These are phyloP conservation scores for Syndactyla subalaris DNA, from an alignment of 2,797 vertebrate genomes.

Conservation along the genomic window DNA sequence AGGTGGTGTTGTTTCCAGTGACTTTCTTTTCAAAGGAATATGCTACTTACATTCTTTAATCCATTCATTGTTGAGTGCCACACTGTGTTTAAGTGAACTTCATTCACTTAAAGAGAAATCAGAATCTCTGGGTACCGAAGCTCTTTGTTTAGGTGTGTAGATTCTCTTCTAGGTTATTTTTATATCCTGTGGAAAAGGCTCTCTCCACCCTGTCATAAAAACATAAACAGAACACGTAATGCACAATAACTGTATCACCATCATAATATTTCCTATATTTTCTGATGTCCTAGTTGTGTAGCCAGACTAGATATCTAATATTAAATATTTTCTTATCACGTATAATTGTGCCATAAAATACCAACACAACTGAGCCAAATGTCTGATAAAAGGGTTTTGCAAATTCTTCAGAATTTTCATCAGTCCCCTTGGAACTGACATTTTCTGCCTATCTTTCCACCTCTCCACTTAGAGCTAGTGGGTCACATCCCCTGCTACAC, in stretches of 20 bases:
- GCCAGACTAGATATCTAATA: not conserved
- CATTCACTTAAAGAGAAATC: not conserved
- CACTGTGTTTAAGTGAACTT: too few relatives aligned
- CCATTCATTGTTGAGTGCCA: not conserved
- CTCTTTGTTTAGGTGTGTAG: not conserved
- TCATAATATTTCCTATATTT: slow-evolving; percentile 1
- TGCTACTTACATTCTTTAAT: not conserved
- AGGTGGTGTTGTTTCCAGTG: not conserved
- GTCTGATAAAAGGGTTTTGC: not conserved
- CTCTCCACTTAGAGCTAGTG: not conserved
- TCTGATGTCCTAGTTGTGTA: slow-evolving; percentile 13
- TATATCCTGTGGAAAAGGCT: not conserved
- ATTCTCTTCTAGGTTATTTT: not conserved
- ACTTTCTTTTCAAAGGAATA: not conserved
- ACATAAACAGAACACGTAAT: not conserved
- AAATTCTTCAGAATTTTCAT: slow-evolving; percentile 26
- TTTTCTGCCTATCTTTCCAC: not conserved
- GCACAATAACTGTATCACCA: not conserved
- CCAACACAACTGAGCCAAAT: slow-evolving; percentile 13
- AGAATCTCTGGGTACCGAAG: not conserved
- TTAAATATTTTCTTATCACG: slow-evolving; percentile 1
- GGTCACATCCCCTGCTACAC: not conserved
- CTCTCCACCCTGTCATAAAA: not conserved
- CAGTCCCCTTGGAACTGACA: not conserved
- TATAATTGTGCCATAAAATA: not conserved